Evolutionary conservation across 2,113 vertebrate genomes (phyloP).

Genomic region (Salvelinus namaycush): DNA sequence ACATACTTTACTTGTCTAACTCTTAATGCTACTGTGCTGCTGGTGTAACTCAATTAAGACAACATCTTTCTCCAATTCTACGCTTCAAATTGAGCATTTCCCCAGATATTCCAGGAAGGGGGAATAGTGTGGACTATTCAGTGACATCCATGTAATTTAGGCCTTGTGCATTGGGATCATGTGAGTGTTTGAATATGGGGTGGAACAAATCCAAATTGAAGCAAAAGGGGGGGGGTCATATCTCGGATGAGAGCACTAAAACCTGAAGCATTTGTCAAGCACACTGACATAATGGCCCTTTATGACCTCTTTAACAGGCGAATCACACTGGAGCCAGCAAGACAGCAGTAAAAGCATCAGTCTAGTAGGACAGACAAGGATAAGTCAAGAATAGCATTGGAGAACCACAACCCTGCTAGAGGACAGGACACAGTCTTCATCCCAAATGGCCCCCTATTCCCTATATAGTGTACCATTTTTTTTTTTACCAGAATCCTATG

Average conservation of each 20-base stretch:
- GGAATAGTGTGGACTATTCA: constrained; percentile 11
- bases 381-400: too few relatives aligned
- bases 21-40: constrained; percentile 40
- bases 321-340: constrained; percentile 60
- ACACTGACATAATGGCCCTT: constrained; percentile 41
- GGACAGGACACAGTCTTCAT: too few relatives aligned
- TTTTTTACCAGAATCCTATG: too few relatives aligned
- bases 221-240: constrained; percentile 3
- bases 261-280: constrained; percentile 28
- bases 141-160: constrained; percentile 61
- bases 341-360: constrained; percentile 68
- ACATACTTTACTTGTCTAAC: neutral
- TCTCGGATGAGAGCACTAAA: neutral
- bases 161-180: constrained; percentile 56
- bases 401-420: too few relatives aligned
- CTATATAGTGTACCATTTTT: too few relatives aligned
- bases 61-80: constrained; percentile 36
- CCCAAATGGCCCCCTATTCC: too few relatives aligned
- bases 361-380: constrained; percentile 29
- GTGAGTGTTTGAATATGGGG: constrained; percentile 50
- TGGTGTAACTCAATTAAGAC: constrained; percentile 51
- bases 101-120: neutral
- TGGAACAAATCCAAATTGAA: constrained; percentile 55
- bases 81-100: neutral
- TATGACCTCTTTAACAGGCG: constrained; percentile 65